phyloP scores from a whole-genome alignment of 1,140 invertebrate species.

The Drosophila micromelanica region DNA sequence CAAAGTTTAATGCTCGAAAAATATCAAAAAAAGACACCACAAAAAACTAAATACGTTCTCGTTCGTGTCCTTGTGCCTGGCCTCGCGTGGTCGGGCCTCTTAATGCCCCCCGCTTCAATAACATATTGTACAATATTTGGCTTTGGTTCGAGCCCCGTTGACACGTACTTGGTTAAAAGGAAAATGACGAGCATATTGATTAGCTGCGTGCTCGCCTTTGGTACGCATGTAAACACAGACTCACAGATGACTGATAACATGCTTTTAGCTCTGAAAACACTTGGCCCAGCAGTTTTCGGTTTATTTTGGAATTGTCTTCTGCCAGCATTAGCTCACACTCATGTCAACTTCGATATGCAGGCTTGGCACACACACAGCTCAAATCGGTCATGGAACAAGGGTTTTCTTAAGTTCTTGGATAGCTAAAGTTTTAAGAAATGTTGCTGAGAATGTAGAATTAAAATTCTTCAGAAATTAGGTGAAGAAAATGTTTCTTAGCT shows the following conservation, averaged over 20 bases:
- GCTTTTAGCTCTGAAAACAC: constrained; percentile 71
- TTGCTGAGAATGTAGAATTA: not conserved
- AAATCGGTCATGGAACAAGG: constrained; percentile 38
- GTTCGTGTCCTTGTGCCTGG: constrained; percentile 21
- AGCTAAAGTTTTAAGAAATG: not conserved
- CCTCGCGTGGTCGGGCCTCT: constrained; percentile 15
- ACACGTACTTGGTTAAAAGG: constrained; percentile 82
- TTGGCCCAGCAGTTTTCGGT: constrained; percentile 36
- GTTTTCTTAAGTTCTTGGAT: not conserved
- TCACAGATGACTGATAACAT: constrained; percentile 71
- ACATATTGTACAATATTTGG: constrained; percentile 37
- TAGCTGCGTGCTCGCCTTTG: constrained; percentile 68
- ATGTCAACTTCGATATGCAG: constrained; percentile 27
- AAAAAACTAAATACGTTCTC: constrained; percentile 39
- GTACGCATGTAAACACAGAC: constrained; percentile 71
- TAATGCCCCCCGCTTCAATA: constrained; percentile 20
- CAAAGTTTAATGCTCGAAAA: constrained; percentile 64
- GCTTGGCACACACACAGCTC: constrained; percentile 28
- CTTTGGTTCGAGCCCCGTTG: constrained; percentile 51
- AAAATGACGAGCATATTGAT: constrained; percentile 83
- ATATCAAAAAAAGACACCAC: constrained; percentile 49
- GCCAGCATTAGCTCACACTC: constrained; percentile 31
- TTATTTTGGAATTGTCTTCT: not conserved
- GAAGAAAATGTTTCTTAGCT: not conserved
- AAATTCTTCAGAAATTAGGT: constrained; percentile 5